Evolutionary conservation across 2,797 vertebrate genomes (phyloP).

Genomic region (Enteromius paludinosus): DNA sequence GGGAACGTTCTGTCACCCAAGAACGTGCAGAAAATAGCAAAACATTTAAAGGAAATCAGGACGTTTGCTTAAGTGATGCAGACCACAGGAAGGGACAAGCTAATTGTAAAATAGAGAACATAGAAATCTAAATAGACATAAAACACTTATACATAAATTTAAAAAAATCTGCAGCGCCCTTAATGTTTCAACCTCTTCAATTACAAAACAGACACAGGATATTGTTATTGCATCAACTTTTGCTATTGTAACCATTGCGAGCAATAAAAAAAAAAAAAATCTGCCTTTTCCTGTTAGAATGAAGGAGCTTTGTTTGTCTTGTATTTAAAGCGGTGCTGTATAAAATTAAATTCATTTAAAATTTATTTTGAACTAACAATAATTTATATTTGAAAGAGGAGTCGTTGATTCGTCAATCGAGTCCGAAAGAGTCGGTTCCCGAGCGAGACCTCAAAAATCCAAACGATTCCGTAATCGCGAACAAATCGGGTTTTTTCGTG

Average conservation of each 20-base stretch:
- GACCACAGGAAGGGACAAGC: background rate
- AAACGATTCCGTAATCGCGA: no score
- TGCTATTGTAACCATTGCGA: background rate
- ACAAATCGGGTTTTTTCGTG: no score
- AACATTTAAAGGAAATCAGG: background rate
- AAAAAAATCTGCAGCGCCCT: no score
- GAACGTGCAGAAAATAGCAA: background rate
- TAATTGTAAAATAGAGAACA: background rate
- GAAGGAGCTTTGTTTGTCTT: background rate
- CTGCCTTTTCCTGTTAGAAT: background rate
- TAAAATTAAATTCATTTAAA: background rate
- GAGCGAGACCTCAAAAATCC: background rate
- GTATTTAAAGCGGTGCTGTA: no score
- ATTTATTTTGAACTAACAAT: background rate
- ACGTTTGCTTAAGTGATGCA: conserved; percentile 1
- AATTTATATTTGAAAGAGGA: background rate
- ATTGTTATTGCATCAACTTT: background rate
- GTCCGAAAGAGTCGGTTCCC: background rate
- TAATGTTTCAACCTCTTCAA: no score
- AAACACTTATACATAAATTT: background rate
- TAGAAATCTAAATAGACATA: background rate
- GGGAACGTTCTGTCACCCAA: background rate
- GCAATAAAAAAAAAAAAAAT: no score
- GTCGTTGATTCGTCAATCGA: no score
- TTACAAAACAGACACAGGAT: background rate